Evolutionary conservation across 2,797 vertebrate genomes (phyloP).

Genomic region (Enteromius argenteus): DNA sequence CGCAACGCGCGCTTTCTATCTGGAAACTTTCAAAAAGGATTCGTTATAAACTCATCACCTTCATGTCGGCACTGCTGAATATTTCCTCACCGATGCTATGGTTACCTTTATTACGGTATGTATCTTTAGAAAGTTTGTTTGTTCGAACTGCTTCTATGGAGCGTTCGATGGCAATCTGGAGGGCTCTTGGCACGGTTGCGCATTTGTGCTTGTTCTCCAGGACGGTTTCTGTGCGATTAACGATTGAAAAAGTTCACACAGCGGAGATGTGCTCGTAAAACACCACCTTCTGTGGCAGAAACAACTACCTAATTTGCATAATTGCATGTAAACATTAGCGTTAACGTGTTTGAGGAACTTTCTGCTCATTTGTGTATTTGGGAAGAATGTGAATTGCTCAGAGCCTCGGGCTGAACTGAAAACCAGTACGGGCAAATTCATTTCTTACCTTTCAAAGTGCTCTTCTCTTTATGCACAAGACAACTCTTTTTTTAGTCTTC

Average conservation of each 20-base stretch:
- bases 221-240: not conserved
- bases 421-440: slow-evolving; percentile 68
- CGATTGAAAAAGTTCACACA: not conserved
- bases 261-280: too few relatives aligned
- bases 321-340: not conserved
- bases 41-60: slow-evolving; percentile 78
- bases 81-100: slow-evolving; percentile 84
- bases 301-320: not conserved
- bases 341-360: slow-evolving; percentile 36
- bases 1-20: slow-evolving; percentile 66
- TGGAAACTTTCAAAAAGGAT: slow-evolving; percentile 73
- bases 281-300: not conserved
- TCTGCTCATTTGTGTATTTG: slow-evolving; percentile 34
- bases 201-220: slow-evolving; percentile 36
- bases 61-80: slow-evolving; percentile 86
- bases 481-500: slow-evolving; percentile 4
- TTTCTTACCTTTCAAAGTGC: slow-evolving; percentile 49
- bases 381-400: slow-evolving; percentile 59
- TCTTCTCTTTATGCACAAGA: slow-evolving; percentile 48
- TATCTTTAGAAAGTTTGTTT: slow-evolving; percentile 39
- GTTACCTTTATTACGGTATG: slow-evolving; percentile 88
- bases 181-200: slow-evolving; percentile 37
- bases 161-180: slow-evolving; percentile 31
- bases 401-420: slow-evolving; percentile 63
- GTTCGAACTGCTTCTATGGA: not conserved